Evolutionary conservation across 2,888 invertebrate species (phyloP), one percentile per base, ranked within the genome.

Genomic region (Dendrolimus houi): DNA sequence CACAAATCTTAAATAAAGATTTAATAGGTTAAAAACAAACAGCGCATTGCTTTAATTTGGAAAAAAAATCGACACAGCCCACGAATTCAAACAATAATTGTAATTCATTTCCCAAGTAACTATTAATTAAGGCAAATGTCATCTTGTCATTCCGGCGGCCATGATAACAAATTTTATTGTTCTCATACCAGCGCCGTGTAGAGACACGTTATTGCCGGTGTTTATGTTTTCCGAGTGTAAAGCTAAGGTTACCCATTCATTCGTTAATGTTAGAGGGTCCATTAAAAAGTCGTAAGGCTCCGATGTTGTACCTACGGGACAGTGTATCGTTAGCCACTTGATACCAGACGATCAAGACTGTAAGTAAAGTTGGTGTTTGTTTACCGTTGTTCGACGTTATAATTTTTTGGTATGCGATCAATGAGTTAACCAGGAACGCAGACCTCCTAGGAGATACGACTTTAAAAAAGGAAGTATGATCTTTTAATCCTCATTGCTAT

Each of bases 191-290:
- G 2, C 47, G 47, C 47, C 47, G 47, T 47, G 47, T 47, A 47
- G 9, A 47, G 47, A 47, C 47, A 47, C 47, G 9, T 47, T 47
- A 47, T 47, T 9, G 9, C 47, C 47, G 6, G 12, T 86, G 87
- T 87, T 87, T 87, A 87, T 87, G 81, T 83, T 83, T 80, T 80
- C 75, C 79, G 77, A 76, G 74, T 78, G 72, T 78, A 74, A 71
- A 76, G 74, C 84, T 88, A 87, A 76, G 69, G 82, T 89, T 89
- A 86, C 89, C 79, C 86, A 87, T 89, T 89, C 88, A 88, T 87
- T 78, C 83, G 80, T 81, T 83, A 80, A 83, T 83, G 78, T 81
- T 83, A 81, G 77, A 74, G 71, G 72, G 80, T 64, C 81, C 83
- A 88, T 89, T 89, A 89, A 87, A 88, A 79, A 82, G 79, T 83